Evolutionary conservation across 2,888 invertebrate species (phyloP).

Genomic region (Diloba caeruleocephala): DNA sequence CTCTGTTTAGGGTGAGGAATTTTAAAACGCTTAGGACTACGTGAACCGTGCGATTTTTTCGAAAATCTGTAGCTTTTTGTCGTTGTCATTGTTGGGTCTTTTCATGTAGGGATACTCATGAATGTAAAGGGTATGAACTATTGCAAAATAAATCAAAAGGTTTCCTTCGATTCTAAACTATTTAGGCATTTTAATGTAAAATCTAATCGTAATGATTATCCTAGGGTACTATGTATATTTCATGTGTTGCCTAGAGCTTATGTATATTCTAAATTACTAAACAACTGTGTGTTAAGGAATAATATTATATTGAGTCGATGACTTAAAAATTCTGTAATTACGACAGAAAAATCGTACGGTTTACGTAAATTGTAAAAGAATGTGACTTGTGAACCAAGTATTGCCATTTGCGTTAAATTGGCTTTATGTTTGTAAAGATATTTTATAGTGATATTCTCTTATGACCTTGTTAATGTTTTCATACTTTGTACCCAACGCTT

Average conservation of each 20-base stretch:
- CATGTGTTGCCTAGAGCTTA: too few relatives aligned
- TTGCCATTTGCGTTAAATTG: conserved; percentile 27
- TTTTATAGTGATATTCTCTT: too few relatives aligned
- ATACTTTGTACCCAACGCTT: too few relatives aligned
- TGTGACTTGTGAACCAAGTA: conserved; percentile 40
- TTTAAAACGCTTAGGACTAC: conserved; percentile 43
- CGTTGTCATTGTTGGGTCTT: conserved; percentile 27
- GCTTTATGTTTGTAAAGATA: conserved; percentile 19
- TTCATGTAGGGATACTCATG: conserved; percentile 13
- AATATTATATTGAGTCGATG: not conserved
- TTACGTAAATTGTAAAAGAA: conserved; percentile 21
- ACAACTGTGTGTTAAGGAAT: too few relatives aligned
- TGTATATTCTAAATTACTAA: too few relatives aligned
- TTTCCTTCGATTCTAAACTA: not conserved
- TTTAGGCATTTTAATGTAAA: too few relatives aligned
- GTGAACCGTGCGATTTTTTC: conserved; percentile 40
- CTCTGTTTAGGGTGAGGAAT: conserved; percentile 67
- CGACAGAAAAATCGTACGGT: conserved; percentile 26
- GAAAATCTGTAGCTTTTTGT: conserved; percentile 17
- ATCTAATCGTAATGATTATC: conserved; percentile 2
- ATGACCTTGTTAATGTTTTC: too few relatives aligned
- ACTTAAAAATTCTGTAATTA: not conserved
- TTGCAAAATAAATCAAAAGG: too few relatives aligned
- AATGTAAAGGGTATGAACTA: conserved; percentile 11
- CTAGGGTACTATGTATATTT: too few relatives aligned